Evolutionary conservation across 1,140 invertebrate species (phyloP).

Genomic region (Euglossa dilemma): DNA sequence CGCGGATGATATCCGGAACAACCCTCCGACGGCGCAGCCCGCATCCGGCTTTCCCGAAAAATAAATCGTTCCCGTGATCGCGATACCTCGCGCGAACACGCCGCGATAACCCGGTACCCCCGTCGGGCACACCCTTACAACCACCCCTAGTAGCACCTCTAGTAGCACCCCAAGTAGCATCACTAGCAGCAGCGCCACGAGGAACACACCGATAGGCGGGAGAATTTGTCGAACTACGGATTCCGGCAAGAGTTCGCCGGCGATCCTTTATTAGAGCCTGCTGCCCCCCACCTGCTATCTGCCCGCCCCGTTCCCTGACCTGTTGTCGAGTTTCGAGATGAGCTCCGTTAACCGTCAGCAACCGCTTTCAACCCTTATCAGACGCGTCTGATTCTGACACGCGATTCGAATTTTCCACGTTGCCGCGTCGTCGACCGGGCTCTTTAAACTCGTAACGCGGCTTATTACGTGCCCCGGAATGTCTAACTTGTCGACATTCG

Average conservation of each 20-base stretch:
- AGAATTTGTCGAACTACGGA: not conserved
- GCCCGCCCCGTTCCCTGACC: slow-evolving; percentile 10
- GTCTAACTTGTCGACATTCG: slow-evolving; percentile 18
- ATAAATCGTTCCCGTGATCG: not conserved
- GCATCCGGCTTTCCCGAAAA: not conserved
- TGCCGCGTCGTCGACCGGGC: slow-evolving; percentile 16
- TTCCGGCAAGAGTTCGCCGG: not conserved
- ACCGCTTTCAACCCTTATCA: slow-evolving; percentile 65
- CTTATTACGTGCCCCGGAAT: slow-evolving; percentile 45
- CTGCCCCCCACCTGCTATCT: slow-evolving; percentile 2
- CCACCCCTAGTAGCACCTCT: too few species aligned
- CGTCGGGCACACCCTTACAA: too few species aligned
- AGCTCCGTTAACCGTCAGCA: slow-evolving; percentile 42
- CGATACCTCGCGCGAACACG: not conserved
- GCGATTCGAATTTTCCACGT: slow-evolving; percentile 60
- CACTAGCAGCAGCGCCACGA: too few species aligned
- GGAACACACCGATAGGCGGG: not conserved
- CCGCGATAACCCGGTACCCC: too few species aligned
- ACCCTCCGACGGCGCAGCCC: not conserved
- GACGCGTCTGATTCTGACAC: slow-evolving; percentile 63
- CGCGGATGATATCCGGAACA: not conserved
- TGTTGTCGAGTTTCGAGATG: slow-evolving; percentile 54
- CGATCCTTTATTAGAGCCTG: slow-evolving; percentile 24
- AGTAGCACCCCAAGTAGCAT: too few species aligned
- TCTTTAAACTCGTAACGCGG: slow-evolving; percentile 51